A percentile compares a stretch with the other conserved stretches of the same genome.
Conservation (phyloP, 2,888 invertebrate species). For the Alsophila aescularia region DNA sequence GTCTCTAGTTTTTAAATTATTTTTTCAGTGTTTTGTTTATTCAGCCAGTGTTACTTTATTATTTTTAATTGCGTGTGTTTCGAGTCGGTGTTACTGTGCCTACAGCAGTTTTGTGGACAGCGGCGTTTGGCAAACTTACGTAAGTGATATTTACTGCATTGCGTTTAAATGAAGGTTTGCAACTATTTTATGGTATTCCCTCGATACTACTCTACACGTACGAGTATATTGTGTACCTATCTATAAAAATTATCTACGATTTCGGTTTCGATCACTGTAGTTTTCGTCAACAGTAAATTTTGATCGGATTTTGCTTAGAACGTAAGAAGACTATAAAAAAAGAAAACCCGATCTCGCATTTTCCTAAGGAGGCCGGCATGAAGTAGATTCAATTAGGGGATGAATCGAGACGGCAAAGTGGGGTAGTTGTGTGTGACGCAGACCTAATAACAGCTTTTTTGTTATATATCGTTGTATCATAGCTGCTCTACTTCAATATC, state of each 20-base stretch:
- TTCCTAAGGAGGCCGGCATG: conserved; percentile 39
- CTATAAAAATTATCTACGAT: neutral
- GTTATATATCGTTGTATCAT: no score
- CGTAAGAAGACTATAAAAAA: neutral
- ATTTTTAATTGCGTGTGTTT: conserved; percentile 49
- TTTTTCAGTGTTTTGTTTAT: conserved; percentile 31
- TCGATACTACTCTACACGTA: neutral
- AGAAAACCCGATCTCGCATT: conserved; percentile 40
- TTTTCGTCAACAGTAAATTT: neutral
- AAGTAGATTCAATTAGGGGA: conserved; percentile 47
- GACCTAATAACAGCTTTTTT: neutral
- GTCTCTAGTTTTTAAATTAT: conserved; percentile 40
- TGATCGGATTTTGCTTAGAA: neutral
- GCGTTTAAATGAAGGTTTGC: conserved; percentile 56
- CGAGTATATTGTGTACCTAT: neutral
- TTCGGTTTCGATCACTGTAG: no score
- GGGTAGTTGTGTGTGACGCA: conserved; percentile 33
- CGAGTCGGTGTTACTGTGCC: conserved; percentile 53
- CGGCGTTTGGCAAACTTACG: conserved; percentile 73
- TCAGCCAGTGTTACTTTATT: conserved; percentile 41
- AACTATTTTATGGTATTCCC: neutral
- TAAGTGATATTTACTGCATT: conserved; percentile 79
- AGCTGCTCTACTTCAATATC: no score
- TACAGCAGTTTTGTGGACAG: conserved; percentile 50
- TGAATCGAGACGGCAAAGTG: conserved; percentile 46